phyloP scores from a whole-genome alignment of 2,888 invertebrate species.

The Lydus trimaculatus region DNA sequence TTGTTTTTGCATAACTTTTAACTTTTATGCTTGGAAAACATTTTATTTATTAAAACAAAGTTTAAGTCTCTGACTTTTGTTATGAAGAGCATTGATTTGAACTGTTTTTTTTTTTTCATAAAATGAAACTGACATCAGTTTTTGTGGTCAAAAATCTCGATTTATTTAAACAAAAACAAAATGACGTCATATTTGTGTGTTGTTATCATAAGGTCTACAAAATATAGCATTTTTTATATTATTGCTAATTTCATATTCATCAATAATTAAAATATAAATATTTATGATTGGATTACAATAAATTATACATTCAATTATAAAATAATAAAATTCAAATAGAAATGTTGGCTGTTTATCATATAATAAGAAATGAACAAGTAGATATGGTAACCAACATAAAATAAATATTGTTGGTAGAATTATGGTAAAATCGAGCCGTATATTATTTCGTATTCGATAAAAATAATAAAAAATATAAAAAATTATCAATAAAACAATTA shows the following conservation, averaged over 20 bases:
- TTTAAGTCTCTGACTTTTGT: no score
- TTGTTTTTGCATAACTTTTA: no score
- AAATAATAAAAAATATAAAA: slow-evolving; percentile 11
- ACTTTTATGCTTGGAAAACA: no score
- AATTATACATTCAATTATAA: slow-evolving; percentile 14
- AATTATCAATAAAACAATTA: slow-evolving; percentile 1
- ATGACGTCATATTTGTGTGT: background rate
- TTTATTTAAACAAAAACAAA: background rate
- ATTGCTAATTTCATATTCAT: slow-evolving; percentile 7
- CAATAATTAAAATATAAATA: slow-evolving; percentile 1
- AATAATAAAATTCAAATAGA: slow-evolving; percentile 1
- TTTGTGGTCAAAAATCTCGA: no score
- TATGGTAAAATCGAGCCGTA: slow-evolving; percentile 17
- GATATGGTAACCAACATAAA: slow-evolving; percentile 18
- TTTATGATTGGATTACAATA: slow-evolving; percentile 13
- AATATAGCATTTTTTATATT: background rate
- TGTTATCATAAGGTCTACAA: background rate
- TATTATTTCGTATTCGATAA: background rate
- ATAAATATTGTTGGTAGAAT: slow-evolving; percentile 15
- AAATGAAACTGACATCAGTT: no score
- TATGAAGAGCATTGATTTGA: no score
- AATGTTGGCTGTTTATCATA: background rate
- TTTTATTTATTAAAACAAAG: no score
- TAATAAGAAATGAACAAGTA: background rate
- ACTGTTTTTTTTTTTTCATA: no score